phyloP scores from a whole-genome alignment of 2,888 invertebrate genomes.

The Ferrisia virgata region DNA sequence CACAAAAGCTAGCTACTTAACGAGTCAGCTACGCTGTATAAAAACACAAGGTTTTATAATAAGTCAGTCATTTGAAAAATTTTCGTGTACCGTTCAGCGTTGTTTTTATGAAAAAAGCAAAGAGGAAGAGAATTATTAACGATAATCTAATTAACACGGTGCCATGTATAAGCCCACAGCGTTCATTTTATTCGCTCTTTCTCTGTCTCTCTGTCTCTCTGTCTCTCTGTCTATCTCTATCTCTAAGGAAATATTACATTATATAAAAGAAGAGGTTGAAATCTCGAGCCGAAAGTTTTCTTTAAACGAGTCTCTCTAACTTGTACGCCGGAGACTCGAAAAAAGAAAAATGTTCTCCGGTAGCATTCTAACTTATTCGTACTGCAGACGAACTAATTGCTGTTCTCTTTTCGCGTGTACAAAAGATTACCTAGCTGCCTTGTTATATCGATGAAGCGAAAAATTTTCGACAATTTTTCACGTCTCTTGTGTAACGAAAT shows the following conservation, averaged over 20 bases:
- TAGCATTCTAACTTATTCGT: background rate
- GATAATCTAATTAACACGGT: constrained; percentile 13
- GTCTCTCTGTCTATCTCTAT: too few species aligned
- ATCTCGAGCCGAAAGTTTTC: constrained; percentile 11
- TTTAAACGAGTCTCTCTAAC: background rate
- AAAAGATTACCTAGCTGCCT: background rate
- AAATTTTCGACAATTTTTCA: background rate
- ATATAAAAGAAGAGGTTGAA: background rate
- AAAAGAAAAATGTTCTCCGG: background rate
- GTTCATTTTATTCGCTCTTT: background rate
- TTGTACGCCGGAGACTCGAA: background rate
- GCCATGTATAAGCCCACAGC: background rate
- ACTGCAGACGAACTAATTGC: background rate
- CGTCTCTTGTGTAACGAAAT: too few species aligned
- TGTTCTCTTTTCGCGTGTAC: background rate
- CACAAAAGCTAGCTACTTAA: background rate
- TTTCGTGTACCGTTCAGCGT: background rate
- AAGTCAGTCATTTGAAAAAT: background rate
- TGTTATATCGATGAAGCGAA: constrained; percentile 2
- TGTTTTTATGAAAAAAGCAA: background rate
- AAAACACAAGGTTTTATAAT: background rate
- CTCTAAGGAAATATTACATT: constrained; percentile 7
- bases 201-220: too few species aligned
- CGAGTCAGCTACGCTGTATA: background rate
- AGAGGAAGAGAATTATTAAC: background rate